These are phyloP conservation scores for Pristionchus maxplancki DNA, from an alignment of 2,888 invertebrate species.

Conservation along the genomic window DNA sequence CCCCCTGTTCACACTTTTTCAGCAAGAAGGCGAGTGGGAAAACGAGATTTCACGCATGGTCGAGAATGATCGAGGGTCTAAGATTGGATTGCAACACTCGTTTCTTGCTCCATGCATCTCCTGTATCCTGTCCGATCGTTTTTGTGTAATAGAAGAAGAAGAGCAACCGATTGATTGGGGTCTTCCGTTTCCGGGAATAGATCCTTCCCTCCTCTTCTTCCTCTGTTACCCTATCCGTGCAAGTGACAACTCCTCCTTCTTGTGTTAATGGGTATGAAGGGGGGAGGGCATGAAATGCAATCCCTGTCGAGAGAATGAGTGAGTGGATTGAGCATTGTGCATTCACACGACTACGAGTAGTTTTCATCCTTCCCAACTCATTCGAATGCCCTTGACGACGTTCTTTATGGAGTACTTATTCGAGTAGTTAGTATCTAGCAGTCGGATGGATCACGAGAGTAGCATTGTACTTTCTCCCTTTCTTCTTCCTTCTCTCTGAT, in stretches of 20 bases:
- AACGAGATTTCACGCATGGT: conserved; percentile 6
- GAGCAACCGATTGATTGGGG: neutral
- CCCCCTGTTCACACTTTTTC: neutral
- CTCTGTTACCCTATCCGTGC: neutral
- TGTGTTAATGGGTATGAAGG: conserved; percentile 30
- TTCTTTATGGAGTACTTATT: neutral
- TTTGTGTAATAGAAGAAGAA: neutral
- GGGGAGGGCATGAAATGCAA: conserved; percentile 39
- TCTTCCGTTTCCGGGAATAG: neutral
- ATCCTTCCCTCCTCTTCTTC: neutral
- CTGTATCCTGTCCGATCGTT: neutral
- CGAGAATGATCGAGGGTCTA: conserved; percentile 2
- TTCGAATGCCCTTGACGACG: neutral
- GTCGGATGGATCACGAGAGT: neutral
- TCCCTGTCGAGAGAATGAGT: conserved; percentile 8
- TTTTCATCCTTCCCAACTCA: neutral
- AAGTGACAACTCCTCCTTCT: conserved; percentile 34
- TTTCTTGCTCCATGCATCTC: neutral
- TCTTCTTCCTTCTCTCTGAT: neutral
- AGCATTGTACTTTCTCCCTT: neutral
- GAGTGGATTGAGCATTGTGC: neutral
- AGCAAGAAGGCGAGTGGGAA: neutral
- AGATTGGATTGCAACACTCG: conserved; percentile 5
- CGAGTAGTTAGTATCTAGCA: neutral
- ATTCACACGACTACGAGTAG: neutral